These are phyloP conservation scores for Strigamia maritima DNA, from an alignment of 2,888 invertebrate species.

Conservation along the genomic window DNA sequence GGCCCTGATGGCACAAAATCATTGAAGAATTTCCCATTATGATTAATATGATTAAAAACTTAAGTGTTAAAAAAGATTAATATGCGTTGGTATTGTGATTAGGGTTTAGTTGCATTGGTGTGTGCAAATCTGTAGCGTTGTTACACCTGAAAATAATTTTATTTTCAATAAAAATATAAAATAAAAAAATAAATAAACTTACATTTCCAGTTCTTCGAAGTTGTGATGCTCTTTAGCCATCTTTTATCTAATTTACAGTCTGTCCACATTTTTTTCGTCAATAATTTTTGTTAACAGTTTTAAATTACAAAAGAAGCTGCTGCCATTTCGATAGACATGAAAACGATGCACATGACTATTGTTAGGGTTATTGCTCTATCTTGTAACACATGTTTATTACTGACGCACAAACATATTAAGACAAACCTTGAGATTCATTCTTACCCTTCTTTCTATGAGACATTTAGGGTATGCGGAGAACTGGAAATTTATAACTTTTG, in stretches of 20 bases:
- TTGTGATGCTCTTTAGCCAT: no score
- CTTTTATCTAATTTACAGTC: no score
- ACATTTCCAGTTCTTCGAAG: not conserved
- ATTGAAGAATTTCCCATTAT: constrained; percentile 6
- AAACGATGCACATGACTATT: no score
- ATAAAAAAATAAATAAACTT: no score
- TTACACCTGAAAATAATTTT: no score
- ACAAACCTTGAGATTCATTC: not conserved
- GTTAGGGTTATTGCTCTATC: not conserved
- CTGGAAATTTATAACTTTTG: not conserved
- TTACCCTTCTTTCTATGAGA: constrained; percentile 14
- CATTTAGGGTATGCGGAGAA: constrained; percentile 11
- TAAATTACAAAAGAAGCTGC: no score
- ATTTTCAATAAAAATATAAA: no score
- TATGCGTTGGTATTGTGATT: not conserved
- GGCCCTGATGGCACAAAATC: not conserved
- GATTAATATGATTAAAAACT: not conserved
- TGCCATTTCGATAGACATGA: no score
- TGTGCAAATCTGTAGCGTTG: no score
- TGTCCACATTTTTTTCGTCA: no score
- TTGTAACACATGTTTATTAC: not conserved
- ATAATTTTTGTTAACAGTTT: no score
- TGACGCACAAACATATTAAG: not conserved
- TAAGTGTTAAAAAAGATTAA: not conserved
- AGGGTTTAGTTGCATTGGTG: no score